A percentile compares a stretch with the other conserved stretches of the same genome.
Evolutionary conservation across 2,888 invertebrate genomes (phyloP).

Genomic region (Melieria crassipennis): DNA sequence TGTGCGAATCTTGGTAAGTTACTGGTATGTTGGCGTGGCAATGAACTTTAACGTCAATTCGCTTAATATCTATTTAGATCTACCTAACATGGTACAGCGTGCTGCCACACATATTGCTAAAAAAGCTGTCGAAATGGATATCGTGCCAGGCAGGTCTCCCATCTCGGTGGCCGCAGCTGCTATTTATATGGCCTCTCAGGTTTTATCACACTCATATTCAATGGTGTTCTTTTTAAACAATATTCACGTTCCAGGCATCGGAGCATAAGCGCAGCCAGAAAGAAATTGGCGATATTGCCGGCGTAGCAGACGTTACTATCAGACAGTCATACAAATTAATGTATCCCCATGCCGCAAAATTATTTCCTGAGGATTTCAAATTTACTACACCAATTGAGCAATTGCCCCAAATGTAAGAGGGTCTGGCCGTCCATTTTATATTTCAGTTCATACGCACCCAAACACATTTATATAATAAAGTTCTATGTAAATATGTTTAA

Average conservation of each 20-base stretch:
- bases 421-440: too few species aligned
- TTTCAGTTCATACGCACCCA: too few species aligned
- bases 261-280: conserved; percentile 96
- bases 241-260: conserved; percentile 74
- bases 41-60: background rate
- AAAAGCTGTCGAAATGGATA: conserved; percentile 95
- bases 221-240: background rate
- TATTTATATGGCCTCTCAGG: conserved; percentile 99
- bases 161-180: conserved; percentile 99
- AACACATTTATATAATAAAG: too few species aligned
- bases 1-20: conserved; percentile 86
- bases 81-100: conserved; percentile 88
- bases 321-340: conserved; percentile 96
- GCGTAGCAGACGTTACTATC: conserved; percentile 98
- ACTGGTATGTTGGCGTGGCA: too few species aligned
- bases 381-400: conserved; percentile 95
- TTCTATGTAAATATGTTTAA: too few species aligned
- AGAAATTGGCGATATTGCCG: conserved; percentile 98
- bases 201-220: conserved; percentile 51
- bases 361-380: conserved; percentile 97
- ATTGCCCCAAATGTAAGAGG: conserved; percentile 81
- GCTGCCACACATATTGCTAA: conserved; percentile 97
- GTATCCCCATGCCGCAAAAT: conserved; percentile 90
- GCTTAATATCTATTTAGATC: conserved; percentile 49
- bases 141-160: conserved; percentile 97